Conservation (phyloP, 2,113 vertebrate genomes). For the Lasiurus borealis region DNA sequence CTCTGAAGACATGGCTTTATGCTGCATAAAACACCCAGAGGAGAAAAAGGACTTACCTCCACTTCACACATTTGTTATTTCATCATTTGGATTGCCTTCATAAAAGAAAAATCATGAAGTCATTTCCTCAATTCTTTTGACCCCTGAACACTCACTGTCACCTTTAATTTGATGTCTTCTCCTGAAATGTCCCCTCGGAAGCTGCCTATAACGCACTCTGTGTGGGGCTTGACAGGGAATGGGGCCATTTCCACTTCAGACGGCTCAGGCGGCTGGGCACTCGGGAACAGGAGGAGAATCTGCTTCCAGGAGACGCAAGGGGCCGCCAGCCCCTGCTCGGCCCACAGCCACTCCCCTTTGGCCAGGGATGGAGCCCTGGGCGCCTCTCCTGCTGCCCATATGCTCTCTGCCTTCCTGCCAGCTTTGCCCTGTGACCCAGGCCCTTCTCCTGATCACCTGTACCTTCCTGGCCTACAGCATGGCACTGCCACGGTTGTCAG, state of each 20-base stretch:
- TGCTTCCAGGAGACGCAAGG: rapidly evolving
- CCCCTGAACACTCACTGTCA: not conserved
- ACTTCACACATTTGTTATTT: constrained; percentile 15
- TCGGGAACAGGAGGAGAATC: rapidly evolving
- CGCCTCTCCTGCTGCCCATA: rapidly evolving
- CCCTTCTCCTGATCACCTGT: too few relatives aligned
- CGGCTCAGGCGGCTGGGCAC: not conserved
- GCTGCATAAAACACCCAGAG: constrained; percentile 66
- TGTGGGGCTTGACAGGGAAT: not conserved
- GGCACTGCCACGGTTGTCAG: not conserved
- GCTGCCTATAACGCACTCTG: not conserved
- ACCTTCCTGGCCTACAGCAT: not conserved
- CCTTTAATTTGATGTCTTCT: constrained; percentile 58
- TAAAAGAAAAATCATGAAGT: not conserved
- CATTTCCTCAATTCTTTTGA: not conserved
- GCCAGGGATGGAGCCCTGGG: too few relatives aligned
- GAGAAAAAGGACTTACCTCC: not conserved
- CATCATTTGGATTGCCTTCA: not conserved
- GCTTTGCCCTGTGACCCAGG: rapidly evolving
- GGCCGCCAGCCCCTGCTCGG: rapidly evolving
- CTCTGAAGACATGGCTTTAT: constrained; percentile 65
- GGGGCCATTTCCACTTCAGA: not conserved
- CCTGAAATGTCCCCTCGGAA: constrained; percentile 35
- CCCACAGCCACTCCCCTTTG: rapidly evolving
- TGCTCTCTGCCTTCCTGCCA: rapidly evolving